These are phyloP conservation scores for Parochlus steinenii DNA, from an alignment of 2,888 invertebrate species.

Conservation along the genomic window DNA sequence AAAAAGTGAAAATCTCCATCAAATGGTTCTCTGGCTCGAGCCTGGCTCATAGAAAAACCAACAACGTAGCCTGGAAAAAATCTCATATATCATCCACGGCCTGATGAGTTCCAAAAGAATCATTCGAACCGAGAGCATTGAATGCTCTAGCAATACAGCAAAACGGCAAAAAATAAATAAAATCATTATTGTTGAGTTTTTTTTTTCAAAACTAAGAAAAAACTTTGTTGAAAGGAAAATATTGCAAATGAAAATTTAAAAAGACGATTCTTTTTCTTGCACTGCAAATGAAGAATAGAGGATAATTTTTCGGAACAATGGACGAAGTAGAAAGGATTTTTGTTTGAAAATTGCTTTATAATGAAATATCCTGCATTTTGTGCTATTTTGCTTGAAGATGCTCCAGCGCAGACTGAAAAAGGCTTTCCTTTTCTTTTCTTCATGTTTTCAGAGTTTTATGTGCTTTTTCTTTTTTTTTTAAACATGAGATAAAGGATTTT, in stretches of 20 bases:
- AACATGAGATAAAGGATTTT: too few relatives aligned
- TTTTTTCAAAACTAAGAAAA: too few relatives aligned
- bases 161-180: neutral
- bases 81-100: slow-evolving; percentile 15
- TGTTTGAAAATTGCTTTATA: slow-evolving; percentile 1
- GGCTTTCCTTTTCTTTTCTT: neutral
- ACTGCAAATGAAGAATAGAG: slow-evolving; percentile 8
- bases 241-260: neutral
- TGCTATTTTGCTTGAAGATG: neutral
- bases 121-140: neutral
- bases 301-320: too few relatives aligned
- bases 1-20: too few relatives aligned
- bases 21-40: too few relatives aligned
- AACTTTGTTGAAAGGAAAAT: too few relatives aligned
- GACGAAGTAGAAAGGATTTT: slow-evolving; percentile 11
- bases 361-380: slow-evolving; percentile 9
- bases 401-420: neutral
- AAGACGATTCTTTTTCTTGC: slow-evolving; percentile 3
- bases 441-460: neutral
- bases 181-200: too few relatives aligned
- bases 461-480: too few relatives aligned
- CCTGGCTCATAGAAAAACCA: too few relatives aligned
- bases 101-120: slow-evolving; percentile 14
- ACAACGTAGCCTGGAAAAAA: slow-evolving; percentile 3
- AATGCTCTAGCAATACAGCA: neutral